Percentiles rank a stretch among this genome's conserved stretches.
Evolutionary conservation across 2,113 vertebrate genomes (phyloP).

Genomic region (Eublepharis macularius): DNA sequence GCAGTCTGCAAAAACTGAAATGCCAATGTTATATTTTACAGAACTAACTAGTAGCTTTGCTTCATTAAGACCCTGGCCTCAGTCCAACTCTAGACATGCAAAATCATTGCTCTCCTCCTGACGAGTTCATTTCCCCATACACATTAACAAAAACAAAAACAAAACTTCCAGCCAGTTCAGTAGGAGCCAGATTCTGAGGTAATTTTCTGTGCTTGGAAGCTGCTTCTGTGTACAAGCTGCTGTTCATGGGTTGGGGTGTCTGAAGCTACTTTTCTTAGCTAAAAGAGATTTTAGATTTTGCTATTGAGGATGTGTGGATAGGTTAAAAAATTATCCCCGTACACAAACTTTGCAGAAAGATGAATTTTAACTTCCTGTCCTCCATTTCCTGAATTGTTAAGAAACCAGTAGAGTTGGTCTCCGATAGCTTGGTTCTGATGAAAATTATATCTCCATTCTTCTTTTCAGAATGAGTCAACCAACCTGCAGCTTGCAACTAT

Average conservation of each 20-base stretch:
- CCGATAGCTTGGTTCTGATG: rapidly evolving
- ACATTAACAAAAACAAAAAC: background rate
- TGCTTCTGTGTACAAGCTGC: too few relatives aligned
- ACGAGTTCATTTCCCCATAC: background rate
- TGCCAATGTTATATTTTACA: background rate
- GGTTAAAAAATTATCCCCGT: background rate
- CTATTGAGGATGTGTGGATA: background rate
- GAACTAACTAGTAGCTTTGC: background rate
- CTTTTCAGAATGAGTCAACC: conserved; percentile 87
- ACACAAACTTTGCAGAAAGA: rapidly evolving
- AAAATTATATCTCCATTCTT: background rate
- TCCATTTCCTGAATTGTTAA: background rate
- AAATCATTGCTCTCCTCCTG: background rate
- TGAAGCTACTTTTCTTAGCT: background rate
- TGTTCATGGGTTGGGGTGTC: too few relatives aligned
- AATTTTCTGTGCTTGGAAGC: too few relatives aligned
- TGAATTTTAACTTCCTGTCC: background rate
- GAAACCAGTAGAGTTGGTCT: background rate
- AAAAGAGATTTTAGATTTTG: background rate
- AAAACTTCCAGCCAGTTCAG: background rate
- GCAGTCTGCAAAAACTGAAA: background rate
- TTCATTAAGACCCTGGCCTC: background rate
- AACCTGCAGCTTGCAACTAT: conserved; percentile 88
- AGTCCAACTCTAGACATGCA: background rate
- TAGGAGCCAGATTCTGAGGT: background rate